A percentile compares a stretch with the other conserved stretches of the same genome.
These are phyloP conservation scores for Idris sp. DNA, from an alignment of 1,140 invertebrate species.

Conservation along the genomic window DNA sequence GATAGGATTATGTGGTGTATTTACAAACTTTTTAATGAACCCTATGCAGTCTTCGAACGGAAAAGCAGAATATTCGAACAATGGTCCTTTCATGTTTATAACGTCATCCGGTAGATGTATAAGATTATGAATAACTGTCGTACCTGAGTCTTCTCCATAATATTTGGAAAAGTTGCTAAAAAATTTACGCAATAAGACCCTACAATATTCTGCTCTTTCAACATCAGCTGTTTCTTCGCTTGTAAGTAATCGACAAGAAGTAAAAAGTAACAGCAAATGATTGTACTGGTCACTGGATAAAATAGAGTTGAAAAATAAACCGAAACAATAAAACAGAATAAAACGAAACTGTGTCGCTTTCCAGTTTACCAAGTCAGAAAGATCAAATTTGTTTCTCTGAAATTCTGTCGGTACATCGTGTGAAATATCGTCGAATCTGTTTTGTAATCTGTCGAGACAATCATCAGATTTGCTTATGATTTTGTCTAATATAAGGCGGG, in stretches of 20 bases:
- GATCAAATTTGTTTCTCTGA: constrained; percentile 31
- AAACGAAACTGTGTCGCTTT: constrained; percentile 33
- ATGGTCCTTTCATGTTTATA: neutral
- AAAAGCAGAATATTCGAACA: constrained; percentile 3
- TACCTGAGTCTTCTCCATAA: neutral
- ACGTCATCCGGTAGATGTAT: neutral
- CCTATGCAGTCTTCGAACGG: neutral
- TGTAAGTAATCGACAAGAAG: neutral
- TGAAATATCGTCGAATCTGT: constrained; percentile 5
- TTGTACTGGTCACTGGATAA: neutral
- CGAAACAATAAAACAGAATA: constrained; percentile 16
- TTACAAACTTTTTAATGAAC: neutral
- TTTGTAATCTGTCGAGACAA: neutral
- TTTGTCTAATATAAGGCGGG: constrained; percentile 11
- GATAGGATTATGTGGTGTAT: neutral
- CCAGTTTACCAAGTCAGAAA: constrained; percentile 13
- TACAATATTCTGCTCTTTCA: neutral
- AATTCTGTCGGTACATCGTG: constrained; percentile 35
- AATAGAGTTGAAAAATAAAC: neutral
- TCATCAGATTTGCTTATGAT: constrained; percentile 8
- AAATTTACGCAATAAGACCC: neutral
- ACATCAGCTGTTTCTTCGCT: neutral
- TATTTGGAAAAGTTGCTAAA: neutral
- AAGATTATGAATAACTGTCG: neutral
- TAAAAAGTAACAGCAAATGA: neutral